Conservation (phyloP, 1,140 invertebrate species). For the Lineus longissimus region DNA sequence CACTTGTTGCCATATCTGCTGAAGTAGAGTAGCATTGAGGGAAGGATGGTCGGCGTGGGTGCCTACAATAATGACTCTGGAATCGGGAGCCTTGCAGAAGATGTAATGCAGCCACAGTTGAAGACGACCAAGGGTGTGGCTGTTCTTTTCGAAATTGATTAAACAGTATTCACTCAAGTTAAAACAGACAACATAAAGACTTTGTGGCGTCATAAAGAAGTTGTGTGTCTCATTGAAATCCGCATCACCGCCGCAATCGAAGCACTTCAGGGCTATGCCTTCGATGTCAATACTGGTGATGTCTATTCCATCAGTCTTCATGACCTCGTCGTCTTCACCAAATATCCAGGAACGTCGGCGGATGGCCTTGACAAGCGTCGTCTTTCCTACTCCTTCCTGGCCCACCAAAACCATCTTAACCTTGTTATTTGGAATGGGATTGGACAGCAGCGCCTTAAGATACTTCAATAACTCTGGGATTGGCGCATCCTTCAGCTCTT, state of each 20-base stretch:
- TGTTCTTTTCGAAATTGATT: conserved; percentile 13
- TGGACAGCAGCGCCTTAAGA: conserved; percentile 11
- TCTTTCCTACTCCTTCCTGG: conserved; percentile 21
- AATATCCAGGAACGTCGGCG: conserved; percentile 13
- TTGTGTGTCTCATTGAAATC: conserved; percentile 23
- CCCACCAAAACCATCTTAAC: conserved; percentile 19
- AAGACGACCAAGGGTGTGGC: conserved; percentile 13
- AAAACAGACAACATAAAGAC: conserved; percentile 16
- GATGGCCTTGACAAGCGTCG: conserved; percentile 17
- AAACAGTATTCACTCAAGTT: conserved; percentile 18
- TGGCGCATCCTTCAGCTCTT: conserved; percentile 11
- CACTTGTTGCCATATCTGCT: conserved; percentile 17
- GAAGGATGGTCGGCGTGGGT: conserved; percentile 20
- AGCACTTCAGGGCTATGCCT: conserved; percentile 14
- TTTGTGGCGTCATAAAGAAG: conserved; percentile 19
- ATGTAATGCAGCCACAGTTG: conserved; percentile 23
- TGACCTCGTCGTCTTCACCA: background rate
- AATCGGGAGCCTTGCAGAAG: conserved; percentile 8
- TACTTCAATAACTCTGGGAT: conserved; percentile 10
- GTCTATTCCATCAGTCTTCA: background rate
- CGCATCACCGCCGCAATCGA: conserved; percentile 20
- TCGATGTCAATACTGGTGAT: conserved; percentile 10
- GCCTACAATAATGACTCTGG: conserved; percentile 11
- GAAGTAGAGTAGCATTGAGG: conserved; percentile 6
- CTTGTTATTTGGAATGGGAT: conserved; percentile 14